These are phyloP conservation scores for Drosophila asahinai DNA, from an alignment of 1,140 invertebrate genomes.

Conservation along the genomic window DNA sequence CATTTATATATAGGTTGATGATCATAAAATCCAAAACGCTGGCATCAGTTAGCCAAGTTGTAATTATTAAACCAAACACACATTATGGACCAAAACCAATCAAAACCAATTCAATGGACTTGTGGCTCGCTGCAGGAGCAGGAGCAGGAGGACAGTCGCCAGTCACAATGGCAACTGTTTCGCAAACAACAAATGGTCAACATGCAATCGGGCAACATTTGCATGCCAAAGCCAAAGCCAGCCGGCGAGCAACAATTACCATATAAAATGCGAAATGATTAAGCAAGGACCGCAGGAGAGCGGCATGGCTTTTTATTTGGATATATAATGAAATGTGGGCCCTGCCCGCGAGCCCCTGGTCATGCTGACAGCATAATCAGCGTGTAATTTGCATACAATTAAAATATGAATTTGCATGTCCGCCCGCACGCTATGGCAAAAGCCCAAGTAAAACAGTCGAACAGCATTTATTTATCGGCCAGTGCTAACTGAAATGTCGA, in stretches of 20 bases:
- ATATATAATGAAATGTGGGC: constrained; percentile 48
- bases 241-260: constrained; percentile 36
- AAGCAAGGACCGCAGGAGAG: constrained; percentile 54
- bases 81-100: constrained; percentile 34
- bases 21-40: not conserved
- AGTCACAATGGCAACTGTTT: constrained; percentile 41
- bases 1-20: not conserved
- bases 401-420: constrained; percentile 63
- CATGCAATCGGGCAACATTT: constrained; percentile 62
- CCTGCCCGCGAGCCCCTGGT: constrained; percentile 17
- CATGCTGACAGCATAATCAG: constrained; percentile 74
- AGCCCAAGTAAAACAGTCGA: not conserved
- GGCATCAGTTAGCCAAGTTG: not conserved
- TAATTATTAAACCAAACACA: constrained; percentile 21
- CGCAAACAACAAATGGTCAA: constrained; percentile 37
- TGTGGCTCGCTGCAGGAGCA: not conserved
- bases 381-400: constrained; percentile 71
- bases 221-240: constrained; percentile 51
- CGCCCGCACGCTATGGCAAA: constrained; percentile 19
- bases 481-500: not conserved
- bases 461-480: constrained; percentile 8
- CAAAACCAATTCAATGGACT: constrained; percentile 45
- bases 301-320: constrained; percentile 37
- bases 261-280: constrained; percentile 60
- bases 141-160: not conserved